These are phyloP conservation scores for Escarpia spicata DNA, from an alignment of 2,888 invertebrate species.

Conservation along the genomic window DNA sequence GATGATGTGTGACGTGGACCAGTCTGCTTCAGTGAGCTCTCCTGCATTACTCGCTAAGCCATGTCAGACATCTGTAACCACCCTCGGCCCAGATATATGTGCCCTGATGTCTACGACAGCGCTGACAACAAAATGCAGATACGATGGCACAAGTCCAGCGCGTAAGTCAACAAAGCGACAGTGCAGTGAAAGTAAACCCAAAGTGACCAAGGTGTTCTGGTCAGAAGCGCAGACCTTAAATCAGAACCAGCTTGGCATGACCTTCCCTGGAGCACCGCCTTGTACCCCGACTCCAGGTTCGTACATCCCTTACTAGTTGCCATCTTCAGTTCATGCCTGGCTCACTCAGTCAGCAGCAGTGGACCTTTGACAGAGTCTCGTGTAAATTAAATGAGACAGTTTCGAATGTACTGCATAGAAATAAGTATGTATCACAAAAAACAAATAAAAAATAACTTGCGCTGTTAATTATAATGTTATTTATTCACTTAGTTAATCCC, in stretches of 20 bases:
- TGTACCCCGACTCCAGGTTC: conserved; percentile 58
- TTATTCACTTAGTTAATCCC: neutral
- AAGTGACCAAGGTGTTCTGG: conserved; percentile 51
- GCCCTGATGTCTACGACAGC: neutral
- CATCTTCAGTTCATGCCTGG: no score
- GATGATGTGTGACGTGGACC: neutral
- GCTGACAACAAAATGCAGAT: neutral
- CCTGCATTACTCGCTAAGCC: neutral
- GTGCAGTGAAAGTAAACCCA: neutral
- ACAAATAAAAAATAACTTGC: neutral
- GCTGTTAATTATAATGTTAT: neutral
- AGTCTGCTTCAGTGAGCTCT: neutral
- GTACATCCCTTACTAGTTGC: neutral
- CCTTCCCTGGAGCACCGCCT: conserved; percentile 56
- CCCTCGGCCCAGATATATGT: neutral
- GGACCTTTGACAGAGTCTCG: neutral
- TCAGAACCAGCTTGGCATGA: conserved; percentile 51
- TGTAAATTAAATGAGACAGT: neutral
- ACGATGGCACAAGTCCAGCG: neutral
- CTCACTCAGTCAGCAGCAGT: no score
- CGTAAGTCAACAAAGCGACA: neutral
- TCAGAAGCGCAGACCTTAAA: conserved; percentile 55
- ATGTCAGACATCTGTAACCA: neutral
- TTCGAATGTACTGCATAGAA: neutral
- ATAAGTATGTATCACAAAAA: neutral